Base-by-base conservation (phyloP, 2,888 invertebrate genomes). In the Congeria kusceri region DNA sequence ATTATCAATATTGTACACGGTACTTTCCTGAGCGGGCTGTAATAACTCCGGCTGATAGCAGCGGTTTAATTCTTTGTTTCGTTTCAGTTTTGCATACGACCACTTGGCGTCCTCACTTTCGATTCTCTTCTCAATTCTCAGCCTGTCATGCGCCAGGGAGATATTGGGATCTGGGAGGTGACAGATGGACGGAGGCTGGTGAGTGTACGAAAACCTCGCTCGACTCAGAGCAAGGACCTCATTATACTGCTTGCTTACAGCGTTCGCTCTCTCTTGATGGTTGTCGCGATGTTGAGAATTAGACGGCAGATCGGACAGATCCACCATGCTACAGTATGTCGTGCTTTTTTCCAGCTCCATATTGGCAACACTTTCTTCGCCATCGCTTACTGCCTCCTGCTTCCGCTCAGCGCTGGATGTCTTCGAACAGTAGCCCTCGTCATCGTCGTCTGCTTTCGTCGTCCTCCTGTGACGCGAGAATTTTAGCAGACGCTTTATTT, bases 341-440 rank as follows among this genome's bases (percentile, higher is more conserved):
- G 62, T 67, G 3, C 70, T 71, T 28, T 44, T 32, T 18, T 71
- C 71, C 7, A 49, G 62, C 3, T 44, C 57, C 15, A 49, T 20
- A 49, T 49, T 49, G 7, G 46, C 57, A 0, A 65, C 74, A 27
- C 25, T 27, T 11, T 71, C 77, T 32, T 59, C 68, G 11, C 62
- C 66, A n/a, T 83, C 83, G 47, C 59, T 71, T 47, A 53, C 69
- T 9, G 39, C 20, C 18, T 32, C 73, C 25, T 72, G 62, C 56
- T 75, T 75, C n/a, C 64, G 58, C 39, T 83, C 83, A 25, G 83
- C 83, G 66, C 83, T 83, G 2, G 80, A 80, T 20, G 83, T 80
- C 66, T 83, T 83, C 11, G 83, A 83, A 4, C 77, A 68, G 70
- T 83, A 83, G 13, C 83, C 83, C 71, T 83, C 83, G 49, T 83